Percentiles rank a stretch among this genome's conserved stretches.
phyloP scores from a whole-genome alignment of 1,140 invertebrate genomes.

The Euura lappo region DNA sequence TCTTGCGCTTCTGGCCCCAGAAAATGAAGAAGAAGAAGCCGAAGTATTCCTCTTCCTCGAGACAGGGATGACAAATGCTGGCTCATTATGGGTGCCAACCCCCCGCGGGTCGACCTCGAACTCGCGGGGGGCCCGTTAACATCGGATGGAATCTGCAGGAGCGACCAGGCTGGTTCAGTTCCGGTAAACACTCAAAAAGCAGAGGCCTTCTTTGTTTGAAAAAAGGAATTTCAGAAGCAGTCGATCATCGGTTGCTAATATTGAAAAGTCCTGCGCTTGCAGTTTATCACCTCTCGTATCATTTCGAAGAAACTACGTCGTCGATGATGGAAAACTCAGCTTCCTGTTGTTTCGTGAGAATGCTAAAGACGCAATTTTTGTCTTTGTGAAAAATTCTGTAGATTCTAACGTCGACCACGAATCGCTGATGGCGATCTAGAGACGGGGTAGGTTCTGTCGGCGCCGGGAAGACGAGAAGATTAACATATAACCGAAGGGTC shows the following conservation, averaged over 20 bases:
- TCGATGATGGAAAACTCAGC: too few species aligned
- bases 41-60: slow-evolving; percentile 21
- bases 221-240: too few species aligned
- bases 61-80: slow-evolving; percentile 37
- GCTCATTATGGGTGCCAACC: slow-evolving; percentile 54
- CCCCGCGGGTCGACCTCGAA: slow-evolving; percentile 48
- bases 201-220: not conserved
- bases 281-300: too few species aligned
- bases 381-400: not conserved
- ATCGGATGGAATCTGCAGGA: slow-evolving; percentile 35
- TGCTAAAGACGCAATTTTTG: not conserved
- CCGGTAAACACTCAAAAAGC: not conserved
- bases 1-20: slow-evolving; percentile 18
- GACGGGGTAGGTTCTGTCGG: not conserved
- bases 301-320: too few species aligned
- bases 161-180: slow-evolving; percentile 34
- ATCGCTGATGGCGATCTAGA: not conserved
- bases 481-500: slow-evolving; percentile 5
- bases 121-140: slow-evolving; percentile 36
- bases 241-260: too few species aligned
- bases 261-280: too few species aligned
- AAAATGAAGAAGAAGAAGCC: not conserved
- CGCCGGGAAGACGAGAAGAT: not conserved
- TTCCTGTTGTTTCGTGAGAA: too few species aligned
- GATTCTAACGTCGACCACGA: not conserved